Evolutionary conservation across 2,888 invertebrate genomes (phyloP), one percentile per base, ranked within the genome.

Genomic region (Eulithis prunata): DNA sequence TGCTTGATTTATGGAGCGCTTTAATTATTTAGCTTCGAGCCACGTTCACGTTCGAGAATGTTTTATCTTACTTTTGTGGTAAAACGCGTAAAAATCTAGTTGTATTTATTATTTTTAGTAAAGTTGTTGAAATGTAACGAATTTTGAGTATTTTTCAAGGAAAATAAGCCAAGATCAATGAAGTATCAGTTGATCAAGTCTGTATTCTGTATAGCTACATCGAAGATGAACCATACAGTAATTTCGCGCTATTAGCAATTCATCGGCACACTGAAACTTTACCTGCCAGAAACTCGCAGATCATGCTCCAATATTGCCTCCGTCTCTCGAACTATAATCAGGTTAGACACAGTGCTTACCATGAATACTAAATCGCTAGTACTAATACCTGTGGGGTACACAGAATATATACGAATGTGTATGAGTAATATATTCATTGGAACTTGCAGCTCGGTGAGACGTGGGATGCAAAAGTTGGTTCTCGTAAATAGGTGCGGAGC

Each of bases 341-440:
- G 79, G 82, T 80, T 83, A 80, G 78, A 71, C 74, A 74, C 72
- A 80, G 73, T 72, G 71, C 73, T 68, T 75, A 77, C 69, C 77
- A 73, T 87, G 89, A 88, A 88, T 89, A 87, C 87, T 86, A 88
- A 89, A 81, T 79, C 75, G 49, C 57, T 36, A 61, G 64, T 53
- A 66, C 71, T 74, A 74, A 77, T 75, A 76, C 75, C 78, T 78
- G 72, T 78, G 67, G 64, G 68, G 61, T 68, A 46, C 63, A 67
- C 55, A 57, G 68, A 79, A 85, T 68, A 64, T 54, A 58, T 55
- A 67, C 41, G 53, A 67, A 47, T 3, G 45, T 82, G 81, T 82
- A 79, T 75, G 67, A 65, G 59, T 88, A 88, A 89, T 88, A 83
- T 89, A 89, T 89, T 89, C 89, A 89, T 89, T 88, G 87, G 83